Evolutionary conservation across 2,797 vertebrate species (phyloP).

Genomic region (Typhlichthys subterraneus): DNA sequence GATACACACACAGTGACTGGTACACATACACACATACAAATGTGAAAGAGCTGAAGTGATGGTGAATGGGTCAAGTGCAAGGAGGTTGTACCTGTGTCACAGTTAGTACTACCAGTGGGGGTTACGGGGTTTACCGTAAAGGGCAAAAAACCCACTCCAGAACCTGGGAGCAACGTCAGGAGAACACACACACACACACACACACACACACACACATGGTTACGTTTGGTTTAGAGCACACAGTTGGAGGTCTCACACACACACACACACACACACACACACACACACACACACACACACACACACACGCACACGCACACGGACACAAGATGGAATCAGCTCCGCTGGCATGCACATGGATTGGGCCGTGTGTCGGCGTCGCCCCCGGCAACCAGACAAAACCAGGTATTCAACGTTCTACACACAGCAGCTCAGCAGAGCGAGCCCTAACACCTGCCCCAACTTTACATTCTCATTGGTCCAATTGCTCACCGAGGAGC

Average conservation of each 20-base stretch:
- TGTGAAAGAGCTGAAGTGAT: slow-evolving; percentile 32
- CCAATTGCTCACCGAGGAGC: slow-evolving; percentile 46
- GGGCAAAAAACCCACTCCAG: slow-evolving; percentile 94
- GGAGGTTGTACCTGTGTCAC: slow-evolving; percentile 92
- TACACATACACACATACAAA: slow-evolving; percentile 35
- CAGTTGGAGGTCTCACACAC: slow-evolving; percentile 42
- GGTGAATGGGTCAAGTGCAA: slow-evolving; percentile 52
- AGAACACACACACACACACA: slow-evolving; percentile 67
- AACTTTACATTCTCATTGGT: slow-evolving; percentile 47
- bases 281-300: slow-evolving; percentile 51
- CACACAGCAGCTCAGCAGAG: slow-evolving; percentile 59
- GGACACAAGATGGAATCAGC: slow-evolving; percentile 45
- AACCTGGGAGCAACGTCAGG: slow-evolving; percentile 84
- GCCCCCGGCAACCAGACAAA: slow-evolving; percentile 52
- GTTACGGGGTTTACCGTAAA: slow-evolving; percentile 94
- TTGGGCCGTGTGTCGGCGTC: slow-evolving; percentile 30
- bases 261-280: slow-evolving; percentile 48
- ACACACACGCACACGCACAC: slow-evolving; percentile 44
- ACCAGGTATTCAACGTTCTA: slow-evolving; percentile 48
- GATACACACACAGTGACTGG: background rate
- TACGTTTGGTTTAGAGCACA: slow-evolving; percentile 61
- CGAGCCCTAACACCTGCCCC: slow-evolving; percentile 56
- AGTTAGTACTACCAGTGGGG: slow-evolving; percentile 97
- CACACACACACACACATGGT: slow-evolving; percentile 53
- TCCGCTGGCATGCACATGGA: slow-evolving; percentile 64